A percentile compares a stretch with the other conserved stretches of the same genome.
Conservation (phyloP, 2,888 invertebrate species). For the Synergus gifuensis region DNA sequence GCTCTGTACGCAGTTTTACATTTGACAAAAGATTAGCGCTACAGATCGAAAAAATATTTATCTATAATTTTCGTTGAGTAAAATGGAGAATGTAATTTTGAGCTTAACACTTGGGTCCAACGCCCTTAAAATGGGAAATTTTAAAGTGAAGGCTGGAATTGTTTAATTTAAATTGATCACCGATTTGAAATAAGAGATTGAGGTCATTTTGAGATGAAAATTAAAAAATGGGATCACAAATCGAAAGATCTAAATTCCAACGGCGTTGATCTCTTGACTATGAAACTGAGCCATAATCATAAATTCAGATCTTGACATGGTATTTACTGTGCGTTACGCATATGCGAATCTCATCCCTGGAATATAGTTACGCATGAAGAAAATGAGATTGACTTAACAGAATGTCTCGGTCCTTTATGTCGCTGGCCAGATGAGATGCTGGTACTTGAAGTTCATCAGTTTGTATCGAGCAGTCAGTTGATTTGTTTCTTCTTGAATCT, state of each 20-base stretch:
- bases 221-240: background rate
- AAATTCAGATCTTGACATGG: conserved; percentile 31
- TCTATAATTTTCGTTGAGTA: no score
- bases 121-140: no score
- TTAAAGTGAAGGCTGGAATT: no score
- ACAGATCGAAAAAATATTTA: no score
- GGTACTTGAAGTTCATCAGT: conserved; percentile 28
- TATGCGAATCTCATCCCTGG: background rate
- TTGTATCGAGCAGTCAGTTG: conserved; percentile 20
- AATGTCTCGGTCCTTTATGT: conserved; percentile 22
- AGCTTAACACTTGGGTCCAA: no score
- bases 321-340: background rate
- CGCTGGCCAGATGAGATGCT: conserved; percentile 10
- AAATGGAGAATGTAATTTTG: no score
- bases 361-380: conserved; percentile 28
- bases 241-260: conserved; percentile 13
- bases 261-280: conserved; percentile 18
- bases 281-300: conserved; percentile 28
- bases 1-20: no score
- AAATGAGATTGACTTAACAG: conserved; percentile 29
- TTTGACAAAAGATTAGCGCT: no score
- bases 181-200: background rate
- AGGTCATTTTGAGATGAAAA: background rate
- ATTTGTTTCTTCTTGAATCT: conserved; percentile 24
- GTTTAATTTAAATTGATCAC: background rate